Evolutionary conservation across 1,140 invertebrate species (phyloP).

Genomic region (Eueides isabella): DNA sequence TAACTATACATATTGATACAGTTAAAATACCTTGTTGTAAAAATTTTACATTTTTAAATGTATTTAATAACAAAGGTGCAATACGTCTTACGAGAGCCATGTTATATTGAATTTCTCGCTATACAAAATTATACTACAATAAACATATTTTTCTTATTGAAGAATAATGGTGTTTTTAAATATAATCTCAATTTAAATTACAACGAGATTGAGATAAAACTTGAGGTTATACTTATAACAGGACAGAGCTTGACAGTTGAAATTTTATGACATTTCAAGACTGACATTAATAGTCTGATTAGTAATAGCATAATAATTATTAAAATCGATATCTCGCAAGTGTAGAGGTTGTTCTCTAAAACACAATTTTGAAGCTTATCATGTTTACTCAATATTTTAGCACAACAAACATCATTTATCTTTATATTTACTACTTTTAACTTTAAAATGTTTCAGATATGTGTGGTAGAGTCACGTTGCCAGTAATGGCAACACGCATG

Average conservation of each 20-base stretch:
- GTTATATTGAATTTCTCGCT: background rate
- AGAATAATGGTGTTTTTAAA: background rate
- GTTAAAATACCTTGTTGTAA: constrained; percentile 49
- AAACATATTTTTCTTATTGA: background rate
- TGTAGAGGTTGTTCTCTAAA: no score
- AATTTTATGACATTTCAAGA: no score
- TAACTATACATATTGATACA: constrained; percentile 7
- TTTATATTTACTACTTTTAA: no score
- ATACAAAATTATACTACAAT: background rate
- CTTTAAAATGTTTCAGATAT: no score
- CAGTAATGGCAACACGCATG: no score
- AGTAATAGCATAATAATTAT: no score
- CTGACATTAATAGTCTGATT: no score
- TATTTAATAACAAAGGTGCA: constrained; percentile 47
- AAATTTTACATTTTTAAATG: constrained; percentile 42
- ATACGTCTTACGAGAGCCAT: constrained; percentile 61
- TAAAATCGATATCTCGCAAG: no score
- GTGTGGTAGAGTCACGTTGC: no score
- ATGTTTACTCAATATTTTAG: no score
- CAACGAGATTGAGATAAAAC: background rate
- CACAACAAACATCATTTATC: no score
- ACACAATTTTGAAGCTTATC: no score
- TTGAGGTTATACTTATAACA: background rate
- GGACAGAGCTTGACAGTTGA: background rate
- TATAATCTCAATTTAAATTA: background rate